These are phyloP conservation scores for Phoenicopterus ruber DNA, from an alignment of 2,113 vertebrate genomes.

Conservation along the genomic window DNA sequence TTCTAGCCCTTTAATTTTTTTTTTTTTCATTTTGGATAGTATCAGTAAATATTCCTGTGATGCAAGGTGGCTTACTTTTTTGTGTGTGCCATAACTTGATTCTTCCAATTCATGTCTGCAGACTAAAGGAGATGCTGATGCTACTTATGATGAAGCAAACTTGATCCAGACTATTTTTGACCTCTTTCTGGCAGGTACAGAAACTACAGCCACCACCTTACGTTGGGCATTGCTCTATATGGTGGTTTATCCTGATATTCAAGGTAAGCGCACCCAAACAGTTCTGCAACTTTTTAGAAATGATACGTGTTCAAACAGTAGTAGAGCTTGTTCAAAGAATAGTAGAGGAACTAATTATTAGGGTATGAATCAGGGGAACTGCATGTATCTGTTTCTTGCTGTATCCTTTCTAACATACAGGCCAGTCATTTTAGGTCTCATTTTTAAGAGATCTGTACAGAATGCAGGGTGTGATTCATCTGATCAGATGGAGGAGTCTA, in stretches of 20 bases:
- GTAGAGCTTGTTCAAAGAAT: background rate
- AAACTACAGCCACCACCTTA: slow-evolving; percentile 66
- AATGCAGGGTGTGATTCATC: background rate
- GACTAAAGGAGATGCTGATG: slow-evolving; percentile 10
- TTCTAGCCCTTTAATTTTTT: background rate
- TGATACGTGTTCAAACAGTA: background rate
- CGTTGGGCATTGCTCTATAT: slow-evolving; percentile 69
- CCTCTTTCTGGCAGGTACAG: slow-evolving; percentile 69
- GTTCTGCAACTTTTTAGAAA: background rate
- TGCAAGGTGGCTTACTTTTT: background rate
- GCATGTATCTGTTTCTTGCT: background rate
- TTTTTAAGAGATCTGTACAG: background rate
- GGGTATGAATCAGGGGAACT: background rate
- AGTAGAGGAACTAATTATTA: background rate
- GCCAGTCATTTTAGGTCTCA: background rate
- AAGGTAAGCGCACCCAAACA: slow-evolving; percentile 24
- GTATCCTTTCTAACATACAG: background rate
- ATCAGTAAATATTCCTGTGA: background rate
- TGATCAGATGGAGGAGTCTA: background rate
- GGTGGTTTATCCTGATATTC: slow-evolving; percentile 63
- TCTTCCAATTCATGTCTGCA: background rate
- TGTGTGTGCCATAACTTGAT: background rate
- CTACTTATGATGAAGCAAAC: slow-evolving; percentile 65
- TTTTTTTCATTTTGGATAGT: background rate
- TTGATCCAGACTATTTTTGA: slow-evolving; percentile 44